These are phyloP conservation scores for Gymnoscelis rufifasciata DNA, from an alignment of 2,888 invertebrate genomes.

Conservation along the genomic window DNA sequence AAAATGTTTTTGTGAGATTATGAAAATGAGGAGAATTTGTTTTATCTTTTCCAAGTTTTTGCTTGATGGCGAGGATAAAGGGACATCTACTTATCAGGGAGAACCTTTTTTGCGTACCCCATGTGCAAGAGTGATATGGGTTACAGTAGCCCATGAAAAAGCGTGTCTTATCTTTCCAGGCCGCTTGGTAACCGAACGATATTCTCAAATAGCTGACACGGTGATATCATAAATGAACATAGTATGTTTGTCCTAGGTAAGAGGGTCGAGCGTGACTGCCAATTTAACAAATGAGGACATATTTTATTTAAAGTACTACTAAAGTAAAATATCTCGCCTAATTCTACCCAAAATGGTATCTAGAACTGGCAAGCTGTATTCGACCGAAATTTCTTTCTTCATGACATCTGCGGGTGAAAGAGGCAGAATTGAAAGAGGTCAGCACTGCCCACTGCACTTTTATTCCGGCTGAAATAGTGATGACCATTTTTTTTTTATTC, in stretches of 20 bases:
- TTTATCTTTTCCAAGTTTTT: slow-evolving; percentile 15
- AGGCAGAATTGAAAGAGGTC: too few relatives aligned
- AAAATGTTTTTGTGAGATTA: slow-evolving; percentile 18
- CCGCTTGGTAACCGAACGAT: background rate
- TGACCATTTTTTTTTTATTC: too few relatives aligned
- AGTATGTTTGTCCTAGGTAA: too few relatives aligned
- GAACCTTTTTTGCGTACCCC: slow-evolving; percentile 43
- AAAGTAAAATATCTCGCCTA: too few relatives aligned
- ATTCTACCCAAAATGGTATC: too few relatives aligned
- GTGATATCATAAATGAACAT: background rate
- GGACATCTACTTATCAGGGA: slow-evolving; percentile 40
- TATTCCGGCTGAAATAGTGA: too few relatives aligned
- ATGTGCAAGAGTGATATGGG: slow-evolving; percentile 48
- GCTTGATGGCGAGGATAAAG: slow-evolving; percentile 24
- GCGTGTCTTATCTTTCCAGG: background rate
- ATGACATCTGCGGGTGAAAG: too few relatives aligned
- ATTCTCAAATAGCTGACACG: background rate
- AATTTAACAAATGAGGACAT: too few relatives aligned
- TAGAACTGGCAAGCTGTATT: too few relatives aligned
- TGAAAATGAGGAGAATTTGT: slow-evolving; percentile 11
- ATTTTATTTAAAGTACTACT: too few relatives aligned
- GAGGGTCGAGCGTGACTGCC: background rate
- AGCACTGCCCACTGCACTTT: too few relatives aligned
- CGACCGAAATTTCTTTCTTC: too few relatives aligned
- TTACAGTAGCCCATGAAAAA: slow-evolving; percentile 16